A percentile compares a stretch with the other conserved stretches of the same genome.
phyloP scores from a whole-genome alignment of 2,888 invertebrate genomes.

The Pterobdella sp. region DNA sequence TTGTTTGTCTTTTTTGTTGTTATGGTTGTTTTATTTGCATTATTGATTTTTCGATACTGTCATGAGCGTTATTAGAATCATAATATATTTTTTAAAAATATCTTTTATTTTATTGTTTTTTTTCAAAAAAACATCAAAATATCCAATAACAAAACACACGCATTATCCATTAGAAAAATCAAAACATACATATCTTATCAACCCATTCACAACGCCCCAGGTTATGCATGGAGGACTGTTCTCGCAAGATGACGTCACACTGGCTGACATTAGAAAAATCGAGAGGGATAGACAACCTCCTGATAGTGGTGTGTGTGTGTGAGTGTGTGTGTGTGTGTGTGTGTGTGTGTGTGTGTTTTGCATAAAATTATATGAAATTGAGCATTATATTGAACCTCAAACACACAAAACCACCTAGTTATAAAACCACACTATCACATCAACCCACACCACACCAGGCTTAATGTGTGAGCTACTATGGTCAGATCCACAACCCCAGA shows the following conservation, averaged over 20 bases:
- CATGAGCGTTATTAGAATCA: neutral
- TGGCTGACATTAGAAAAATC: slow-evolving; percentile 79
- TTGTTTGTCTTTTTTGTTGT: slow-evolving; percentile 54
- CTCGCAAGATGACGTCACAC: slow-evolving; percentile 80
- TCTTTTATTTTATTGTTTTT: neutral
- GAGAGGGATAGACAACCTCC: slow-evolving; percentile 93
- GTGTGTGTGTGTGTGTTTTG: too few species aligned
- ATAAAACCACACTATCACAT: too few species aligned
- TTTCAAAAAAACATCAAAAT: neutral
- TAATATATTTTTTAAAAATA: too few species aligned
- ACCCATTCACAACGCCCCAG: slow-evolving; percentile 49
- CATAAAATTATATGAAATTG: too few species aligned
- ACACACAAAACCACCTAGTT: too few species aligned
- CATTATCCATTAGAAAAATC: neutral
- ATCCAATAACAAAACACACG: neutral
- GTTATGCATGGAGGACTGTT: slow-evolving; percentile 98
- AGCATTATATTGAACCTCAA: too few species aligned
- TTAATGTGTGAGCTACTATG: slow-evolving; percentile 96
- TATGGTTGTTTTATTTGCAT: neutral
- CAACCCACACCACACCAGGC: too few species aligned
- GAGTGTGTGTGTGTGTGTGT: neutral
- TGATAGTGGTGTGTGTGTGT: slow-evolving; percentile 75
- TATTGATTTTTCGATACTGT: too few species aligned
- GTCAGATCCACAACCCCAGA: slow-evolving; percentile 91
- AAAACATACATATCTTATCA: too few species aligned